phyloP scores from a whole-genome alignment of 2,797 vertebrate genomes.

The Sebastes kiyomatsui region DNA sequence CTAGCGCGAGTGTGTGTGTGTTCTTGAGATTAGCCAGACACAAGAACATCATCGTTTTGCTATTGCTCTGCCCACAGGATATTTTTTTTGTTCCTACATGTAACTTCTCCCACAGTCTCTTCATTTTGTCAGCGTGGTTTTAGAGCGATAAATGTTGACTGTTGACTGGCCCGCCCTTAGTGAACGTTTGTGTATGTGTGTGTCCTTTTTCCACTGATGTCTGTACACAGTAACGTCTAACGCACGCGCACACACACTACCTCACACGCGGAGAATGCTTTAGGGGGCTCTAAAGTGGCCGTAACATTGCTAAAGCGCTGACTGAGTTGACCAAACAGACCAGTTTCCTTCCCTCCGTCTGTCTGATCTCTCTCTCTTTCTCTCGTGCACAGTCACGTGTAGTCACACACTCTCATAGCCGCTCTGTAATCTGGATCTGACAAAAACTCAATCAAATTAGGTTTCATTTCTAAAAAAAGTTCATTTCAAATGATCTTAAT shows the following conservation, averaged over 20 bases:
- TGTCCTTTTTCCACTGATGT: conserved; percentile 25
- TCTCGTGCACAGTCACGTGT: conserved; percentile 5
- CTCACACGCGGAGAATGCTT: conserved; percentile 56
- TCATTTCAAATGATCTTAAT: not conserved
- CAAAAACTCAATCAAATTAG: not conserved
- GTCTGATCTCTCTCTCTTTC: conserved; percentile 39
- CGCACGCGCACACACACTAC: conserved; percentile 28
- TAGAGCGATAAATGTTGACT: conserved; percentile 71
- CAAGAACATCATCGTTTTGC: conserved; percentile 71
- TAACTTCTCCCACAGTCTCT: conserved; percentile 62
- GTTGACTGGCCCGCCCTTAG: conserved; percentile 49
- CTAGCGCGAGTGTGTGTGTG: conserved; percentile 32
- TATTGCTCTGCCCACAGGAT: conserved; percentile 53
- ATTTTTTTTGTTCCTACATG: conserved; percentile 41
- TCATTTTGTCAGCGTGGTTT: conserved; percentile 70
- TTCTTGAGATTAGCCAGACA: conserved; percentile 75
- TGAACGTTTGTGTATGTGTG: conserved; percentile 9
- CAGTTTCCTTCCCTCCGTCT: conserved; percentile 60
- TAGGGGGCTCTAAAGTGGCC: conserved; percentile 73
- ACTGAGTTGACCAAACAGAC: conserved; percentile 71
- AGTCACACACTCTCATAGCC: not conserved
- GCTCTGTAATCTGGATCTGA: not conserved
- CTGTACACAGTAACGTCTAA: not conserved
- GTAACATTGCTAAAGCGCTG: conserved; percentile 73
- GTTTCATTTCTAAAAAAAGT: not conserved